These are phyloP conservation scores for Intellagama lesueurii DNA, from an alignment of 2,797 vertebrate species.

Conservation along the genomic window DNA sequence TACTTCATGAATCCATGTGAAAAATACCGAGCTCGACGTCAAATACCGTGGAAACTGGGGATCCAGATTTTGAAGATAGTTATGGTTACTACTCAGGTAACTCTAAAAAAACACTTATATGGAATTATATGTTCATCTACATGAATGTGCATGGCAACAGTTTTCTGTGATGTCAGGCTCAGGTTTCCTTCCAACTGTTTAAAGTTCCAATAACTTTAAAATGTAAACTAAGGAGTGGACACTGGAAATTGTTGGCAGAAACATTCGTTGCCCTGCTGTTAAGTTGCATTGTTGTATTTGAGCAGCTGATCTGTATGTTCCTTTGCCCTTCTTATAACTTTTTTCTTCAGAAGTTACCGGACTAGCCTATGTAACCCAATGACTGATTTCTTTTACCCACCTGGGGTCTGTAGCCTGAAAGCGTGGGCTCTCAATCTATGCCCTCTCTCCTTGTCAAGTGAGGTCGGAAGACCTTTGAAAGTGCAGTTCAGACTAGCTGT, in stretches of 20 bases:
- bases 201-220: background rate
- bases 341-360: background rate
- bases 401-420: background rate
- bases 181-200: background rate
- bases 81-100: slow-evolving; percentile 96
- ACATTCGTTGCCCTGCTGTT: background rate
- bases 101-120: slow-evolving; percentile 6
- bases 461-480: background rate
- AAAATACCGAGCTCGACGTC: slow-evolving; percentile 90
- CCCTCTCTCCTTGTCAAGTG: background rate
- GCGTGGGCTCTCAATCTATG: background rate
- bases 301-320: background rate
- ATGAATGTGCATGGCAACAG: background rate
- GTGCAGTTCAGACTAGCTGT: background rate
- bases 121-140: accelerated
- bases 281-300: background rate
- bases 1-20: slow-evolving; percentile 99
- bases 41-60: slow-evolving; percentile 94
- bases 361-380: background rate
- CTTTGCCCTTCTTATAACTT: background rate
- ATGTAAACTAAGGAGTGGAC: background rate
- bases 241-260: background rate
- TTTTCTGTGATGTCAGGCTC: background rate
- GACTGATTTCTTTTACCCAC: background rate
- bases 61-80: slow-evolving; percentile 96